These are phyloP conservation scores for Callorhinus ursinus DNA, from an alignment of 2,113 vertebrate genomes.

Conservation along the genomic window DNA sequence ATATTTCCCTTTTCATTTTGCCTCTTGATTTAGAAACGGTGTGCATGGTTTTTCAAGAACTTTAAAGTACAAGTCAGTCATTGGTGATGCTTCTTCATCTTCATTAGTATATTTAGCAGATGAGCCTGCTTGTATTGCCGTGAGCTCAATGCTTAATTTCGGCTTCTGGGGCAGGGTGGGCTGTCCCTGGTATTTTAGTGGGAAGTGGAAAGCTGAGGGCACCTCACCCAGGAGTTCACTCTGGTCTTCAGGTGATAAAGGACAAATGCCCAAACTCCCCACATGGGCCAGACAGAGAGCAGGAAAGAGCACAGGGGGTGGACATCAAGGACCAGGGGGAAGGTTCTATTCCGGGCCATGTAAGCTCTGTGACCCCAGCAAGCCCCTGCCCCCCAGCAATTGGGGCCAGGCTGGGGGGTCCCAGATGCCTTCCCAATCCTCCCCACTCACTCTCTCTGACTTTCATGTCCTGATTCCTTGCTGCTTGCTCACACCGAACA, in stretches of 20 bases:
- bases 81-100: background rate
- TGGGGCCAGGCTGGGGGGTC: background rate
- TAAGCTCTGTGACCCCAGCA: background rate
- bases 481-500: background rate
- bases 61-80: background rate
- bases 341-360: no score
- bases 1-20: no score
- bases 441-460: background rate
- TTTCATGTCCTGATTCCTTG: background rate
- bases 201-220: background rate
- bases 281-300: background rate
- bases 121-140: background rate
- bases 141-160: background rate
- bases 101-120: background rate
- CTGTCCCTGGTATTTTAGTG: background rate
- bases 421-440: background rate
- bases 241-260: background rate
- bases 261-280: background rate
- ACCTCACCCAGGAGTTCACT: background rate
- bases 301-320: background rate
- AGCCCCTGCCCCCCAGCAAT: background rate
- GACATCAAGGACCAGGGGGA: background rate
- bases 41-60: background rate
- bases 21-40: background rate
- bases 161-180: background rate